A percentile compares a stretch with the other conserved stretches of the same genome.
These are phyloP conservation scores for Cephalopachus bancanus DNA, from an alignment of 2,797 vertebrate species.

Conservation along the genomic window DNA sequence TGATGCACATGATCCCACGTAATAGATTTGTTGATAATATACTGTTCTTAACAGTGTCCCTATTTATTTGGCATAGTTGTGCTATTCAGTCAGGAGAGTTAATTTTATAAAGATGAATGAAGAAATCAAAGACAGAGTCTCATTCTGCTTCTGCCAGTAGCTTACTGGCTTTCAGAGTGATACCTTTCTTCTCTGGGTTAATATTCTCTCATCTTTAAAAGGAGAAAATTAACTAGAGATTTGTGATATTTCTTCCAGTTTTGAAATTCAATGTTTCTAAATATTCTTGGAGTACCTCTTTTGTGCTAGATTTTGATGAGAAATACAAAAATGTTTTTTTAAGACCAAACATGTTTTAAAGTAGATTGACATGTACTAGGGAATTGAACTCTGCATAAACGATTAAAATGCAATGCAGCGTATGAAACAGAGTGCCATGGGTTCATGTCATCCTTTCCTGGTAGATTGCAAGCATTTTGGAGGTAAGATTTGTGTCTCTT, in stretches of 20 bases:
- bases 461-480: conserved; percentile 49
- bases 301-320: conserved; percentile 45
- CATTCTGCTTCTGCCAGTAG: conserved; percentile 27
- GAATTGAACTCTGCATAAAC: conserved; percentile 38
- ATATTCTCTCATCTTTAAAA: conserved; percentile 16
- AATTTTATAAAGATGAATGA: not conserved
- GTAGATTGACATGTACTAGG: not conserved
- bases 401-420: not conserved
- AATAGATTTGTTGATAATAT: conserved; percentile 6
- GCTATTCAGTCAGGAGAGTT: conserved; percentile 15
- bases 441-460: conserved; percentile 22
- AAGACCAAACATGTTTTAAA: conserved; percentile 33
- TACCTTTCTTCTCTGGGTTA: conserved; percentile 13
- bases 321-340: conserved; percentile 61
- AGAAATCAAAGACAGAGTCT: not conserved
- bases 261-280: conserved; percentile 16
- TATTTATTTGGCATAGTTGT: not conserved
- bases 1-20: not conserved
- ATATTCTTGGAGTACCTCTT: conserved; percentile 41
- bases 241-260: conserved; percentile 42
- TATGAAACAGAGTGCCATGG: not conserved
- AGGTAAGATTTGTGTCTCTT: conserved; percentile 38
- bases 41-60: not conserved
- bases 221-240: not conserved
- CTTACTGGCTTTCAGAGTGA: not conserved